Conservation (phyloP, 2,888 invertebrate genomes). For the Mesopsocus fuscifrons region DNA sequence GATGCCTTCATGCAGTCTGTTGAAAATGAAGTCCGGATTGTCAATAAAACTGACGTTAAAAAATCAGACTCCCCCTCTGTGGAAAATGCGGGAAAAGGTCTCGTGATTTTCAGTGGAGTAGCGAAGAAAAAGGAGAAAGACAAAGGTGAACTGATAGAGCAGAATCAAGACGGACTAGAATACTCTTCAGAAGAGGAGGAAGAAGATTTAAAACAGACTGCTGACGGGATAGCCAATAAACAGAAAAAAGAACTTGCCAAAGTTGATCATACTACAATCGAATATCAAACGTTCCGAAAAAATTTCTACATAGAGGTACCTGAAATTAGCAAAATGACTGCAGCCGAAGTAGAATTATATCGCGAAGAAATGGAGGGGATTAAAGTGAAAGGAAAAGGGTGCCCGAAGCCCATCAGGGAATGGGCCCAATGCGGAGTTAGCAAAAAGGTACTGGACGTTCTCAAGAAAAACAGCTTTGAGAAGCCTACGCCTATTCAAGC, state of each 20-base stretch:
- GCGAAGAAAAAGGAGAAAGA: conserved; percentile 59
- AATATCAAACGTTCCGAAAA: conserved; percentile 80
- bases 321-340: conserved; percentile 81
- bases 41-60: conserved; percentile 48
- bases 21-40: conserved; percentile 65
- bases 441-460: conserved; percentile 79
- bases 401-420: conserved; percentile 54
- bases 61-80: conserved; percentile 27
- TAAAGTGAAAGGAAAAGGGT: conserved; percentile 87
- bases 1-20: conserved; percentile 90
- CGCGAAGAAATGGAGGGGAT: conserved; percentile 86
- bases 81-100: conserved; percentile 27
- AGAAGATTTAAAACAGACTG: conserved; percentile 81
- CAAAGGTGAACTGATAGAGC: conserved; percentile 97
- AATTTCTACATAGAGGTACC: conserved; percentile 96
- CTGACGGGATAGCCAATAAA: conserved; percentile 73
- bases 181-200: conserved; percentile 96
- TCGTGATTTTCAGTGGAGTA: conserved; percentile 67
- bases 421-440: conserved; percentile 99
- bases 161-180: conserved; percentile 91
- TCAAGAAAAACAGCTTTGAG: conserved; percentile 79
- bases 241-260: conserved; percentile 82
- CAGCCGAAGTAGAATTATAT: conserved; percentile 68
- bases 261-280: conserved; percentile 73
- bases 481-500: conserved; percentile 98